Evolutionary conservation across 2,113 vertebrate genomes (phyloP).

Genomic region (Diglossa brunneiventris): DNA sequence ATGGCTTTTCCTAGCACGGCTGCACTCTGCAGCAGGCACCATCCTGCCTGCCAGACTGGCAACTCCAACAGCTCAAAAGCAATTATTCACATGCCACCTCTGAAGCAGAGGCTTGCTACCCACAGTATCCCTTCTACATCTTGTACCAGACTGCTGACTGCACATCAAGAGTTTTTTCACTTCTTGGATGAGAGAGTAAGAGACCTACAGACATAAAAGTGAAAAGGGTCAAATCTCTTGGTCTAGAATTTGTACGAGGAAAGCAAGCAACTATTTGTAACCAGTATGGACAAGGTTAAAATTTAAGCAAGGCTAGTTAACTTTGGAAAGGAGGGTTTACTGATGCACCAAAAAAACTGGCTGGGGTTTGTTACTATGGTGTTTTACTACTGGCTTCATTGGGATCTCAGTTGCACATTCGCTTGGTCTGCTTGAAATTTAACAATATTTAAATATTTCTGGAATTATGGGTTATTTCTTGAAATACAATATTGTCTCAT

Average conservation of each 20-base stretch:
- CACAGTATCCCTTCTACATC: background rate
- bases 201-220: background rate
- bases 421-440: background rate
- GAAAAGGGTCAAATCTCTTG: background rate
- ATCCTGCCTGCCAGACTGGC: conserved; percentile 25
- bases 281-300: background rate
- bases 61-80: background rate
- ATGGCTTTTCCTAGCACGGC: background rate
- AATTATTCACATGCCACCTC: background rate
- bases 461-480: background rate
- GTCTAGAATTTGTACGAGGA: background rate
- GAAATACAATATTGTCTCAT: background rate
- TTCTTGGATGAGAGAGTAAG: background rate
- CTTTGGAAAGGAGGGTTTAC: background rate
- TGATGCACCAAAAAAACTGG: background rate
- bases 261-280: background rate
- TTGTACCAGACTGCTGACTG: background rate
- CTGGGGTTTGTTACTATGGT: background rate
- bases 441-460: background rate
- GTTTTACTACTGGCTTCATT: background rate
- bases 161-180: background rate
- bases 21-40: background rate
- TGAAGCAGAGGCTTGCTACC: background rate
- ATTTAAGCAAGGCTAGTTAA: background rate
- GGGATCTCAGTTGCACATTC: background rate